Percentiles rank a stretch among this genome's conserved stretches.
phyloP scores from a whole-genome alignment of 2,113 vertebrate genomes.

The Copsychus sechellarum region DNA sequence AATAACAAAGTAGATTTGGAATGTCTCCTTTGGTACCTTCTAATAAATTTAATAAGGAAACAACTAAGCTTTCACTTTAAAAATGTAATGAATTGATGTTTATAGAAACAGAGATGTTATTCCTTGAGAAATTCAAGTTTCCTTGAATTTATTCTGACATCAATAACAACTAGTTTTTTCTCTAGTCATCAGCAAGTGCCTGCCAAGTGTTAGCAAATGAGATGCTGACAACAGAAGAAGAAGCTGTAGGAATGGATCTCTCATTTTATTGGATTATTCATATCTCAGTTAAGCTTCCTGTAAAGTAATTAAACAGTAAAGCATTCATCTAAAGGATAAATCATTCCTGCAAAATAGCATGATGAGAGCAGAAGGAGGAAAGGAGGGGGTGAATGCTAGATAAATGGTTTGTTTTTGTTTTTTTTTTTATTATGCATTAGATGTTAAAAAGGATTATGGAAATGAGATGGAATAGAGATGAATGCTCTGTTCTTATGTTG shows the following conservation, averaged over 20 bases:
- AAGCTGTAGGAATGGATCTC: not conserved
- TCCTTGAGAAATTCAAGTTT: not conserved
- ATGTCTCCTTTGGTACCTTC: not conserved
- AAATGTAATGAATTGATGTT: not conserved
- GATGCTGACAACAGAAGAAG: not conserved
- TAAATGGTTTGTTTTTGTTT: not conserved
- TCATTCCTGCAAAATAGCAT: not conserved
- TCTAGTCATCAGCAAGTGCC: not conserved
- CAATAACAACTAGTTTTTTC: not conserved
- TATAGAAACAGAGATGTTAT: not conserved
- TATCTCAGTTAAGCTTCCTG: not conserved
- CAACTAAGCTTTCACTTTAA: not conserved
- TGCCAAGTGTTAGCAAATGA: not conserved
- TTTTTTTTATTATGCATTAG: not conserved
- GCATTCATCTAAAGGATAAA: constrained; percentile 2
- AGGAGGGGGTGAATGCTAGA: not conserved
- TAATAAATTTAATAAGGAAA: not conserved
- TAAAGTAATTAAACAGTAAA: constrained; percentile 40
- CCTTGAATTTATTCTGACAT: not conserved
- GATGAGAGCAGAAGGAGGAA: not conserved
- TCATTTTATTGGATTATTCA: constrained; percentile 23
- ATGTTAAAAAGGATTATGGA: constrained; percentile 35
- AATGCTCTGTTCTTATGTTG: not conserved
- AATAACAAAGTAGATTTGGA: not conserved
- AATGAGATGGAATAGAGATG: not conserved